Percentiles rank a stretch among this genome's conserved stretches.
These are phyloP conservation scores for Eumerus sabulonum DNA, from an alignment of 2,888 invertebrate species.

Conservation along the genomic window DNA sequence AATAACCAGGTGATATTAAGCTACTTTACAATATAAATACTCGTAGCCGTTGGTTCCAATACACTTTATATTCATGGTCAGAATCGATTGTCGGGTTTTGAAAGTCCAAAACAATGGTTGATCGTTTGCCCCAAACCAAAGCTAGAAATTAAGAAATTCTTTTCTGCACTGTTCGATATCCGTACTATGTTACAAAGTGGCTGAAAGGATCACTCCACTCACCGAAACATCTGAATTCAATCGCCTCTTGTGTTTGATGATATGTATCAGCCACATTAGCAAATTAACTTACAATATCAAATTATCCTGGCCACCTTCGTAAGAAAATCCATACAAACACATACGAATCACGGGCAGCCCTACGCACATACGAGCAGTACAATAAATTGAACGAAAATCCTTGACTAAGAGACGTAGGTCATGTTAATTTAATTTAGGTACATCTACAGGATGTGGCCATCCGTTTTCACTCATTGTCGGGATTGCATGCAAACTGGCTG, in stretches of 20 bases:
- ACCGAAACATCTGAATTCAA: constrained; percentile 17
- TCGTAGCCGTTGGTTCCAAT: too few relatives aligned
- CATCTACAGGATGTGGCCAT: constrained; percentile 40
- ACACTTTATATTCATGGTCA: too few relatives aligned
- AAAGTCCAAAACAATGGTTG: too few relatives aligned
- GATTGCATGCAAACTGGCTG: constrained; percentile 20
- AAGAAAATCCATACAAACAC: constrained; percentile 9
- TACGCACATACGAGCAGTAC: constrained; percentile 28
- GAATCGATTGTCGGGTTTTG: too few relatives aligned
- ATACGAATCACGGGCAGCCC: too few relatives aligned
- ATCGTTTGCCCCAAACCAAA: too few relatives aligned
- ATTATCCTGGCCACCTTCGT: constrained; percentile 22
- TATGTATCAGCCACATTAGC: constrained; percentile 43
- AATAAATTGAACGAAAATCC: constrained; percentile 34
- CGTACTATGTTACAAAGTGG: too few relatives aligned
- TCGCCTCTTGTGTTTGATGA: constrained; percentile 19
- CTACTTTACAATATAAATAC: too few relatives aligned
- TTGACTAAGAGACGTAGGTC: constrained; percentile 53
- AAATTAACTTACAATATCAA: constrained; percentile 57
- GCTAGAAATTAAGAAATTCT: too few relatives aligned
- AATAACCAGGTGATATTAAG: too few relatives aligned
- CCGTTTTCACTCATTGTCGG: constrained; percentile 41
- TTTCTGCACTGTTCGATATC: too few relatives aligned
- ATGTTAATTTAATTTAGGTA: constrained; percentile 66
- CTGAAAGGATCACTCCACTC: too few relatives aligned